A percentile compares a stretch with the other conserved stretches of the same genome.
Evolutionary conservation across 37 sponge, comb jelly and placozoan genomes (phyloP).

Genomic region (Haliclona indistincta): DNA sequence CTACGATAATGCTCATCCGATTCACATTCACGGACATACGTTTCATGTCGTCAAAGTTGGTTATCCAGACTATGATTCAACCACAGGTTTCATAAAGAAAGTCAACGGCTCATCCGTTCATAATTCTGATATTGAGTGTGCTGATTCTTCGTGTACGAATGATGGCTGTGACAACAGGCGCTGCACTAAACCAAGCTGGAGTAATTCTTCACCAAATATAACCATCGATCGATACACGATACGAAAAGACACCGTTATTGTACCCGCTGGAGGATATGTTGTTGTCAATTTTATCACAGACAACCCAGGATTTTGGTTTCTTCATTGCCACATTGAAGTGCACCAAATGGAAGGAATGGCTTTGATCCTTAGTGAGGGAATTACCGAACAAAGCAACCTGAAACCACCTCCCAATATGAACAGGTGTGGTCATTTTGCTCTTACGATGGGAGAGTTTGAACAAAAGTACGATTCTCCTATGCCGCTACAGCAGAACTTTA

Average conservation of each 20-base stretch:
- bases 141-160: not conserved
- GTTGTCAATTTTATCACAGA: constrained; percentile 53
- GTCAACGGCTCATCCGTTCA: not conserved
- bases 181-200: constrained; percentile 23
- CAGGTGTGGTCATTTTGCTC: constrained; percentile 13
- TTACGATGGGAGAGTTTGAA: not conserved
- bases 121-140: constrained; percentile 30
- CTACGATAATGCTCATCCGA: constrained; percentile 10
- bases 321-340: constrained; percentile 78
- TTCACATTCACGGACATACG: constrained; percentile 53
- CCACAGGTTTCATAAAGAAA: constrained; percentile 2
- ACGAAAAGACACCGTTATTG: constrained; percentile 76
- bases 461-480: too few species aligned
- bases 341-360: constrained; percentile 79
- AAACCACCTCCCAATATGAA: constrained; percentile 23
- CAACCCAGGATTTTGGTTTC: too few species aligned
- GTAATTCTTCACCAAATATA: not conserved
- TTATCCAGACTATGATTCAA: constrained; percentile 13
- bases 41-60: constrained; percentile 37
- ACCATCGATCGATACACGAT: not conserved
- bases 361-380: constrained; percentile 39
- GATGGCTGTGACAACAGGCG: not conserved
- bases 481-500: too few species aligned
- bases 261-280: constrained; percentile 75
- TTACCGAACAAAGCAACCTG: not conserved